phyloP scores from a whole-genome alignment of 1,140 invertebrate genomes.

The Heliconius himera region DNA sequence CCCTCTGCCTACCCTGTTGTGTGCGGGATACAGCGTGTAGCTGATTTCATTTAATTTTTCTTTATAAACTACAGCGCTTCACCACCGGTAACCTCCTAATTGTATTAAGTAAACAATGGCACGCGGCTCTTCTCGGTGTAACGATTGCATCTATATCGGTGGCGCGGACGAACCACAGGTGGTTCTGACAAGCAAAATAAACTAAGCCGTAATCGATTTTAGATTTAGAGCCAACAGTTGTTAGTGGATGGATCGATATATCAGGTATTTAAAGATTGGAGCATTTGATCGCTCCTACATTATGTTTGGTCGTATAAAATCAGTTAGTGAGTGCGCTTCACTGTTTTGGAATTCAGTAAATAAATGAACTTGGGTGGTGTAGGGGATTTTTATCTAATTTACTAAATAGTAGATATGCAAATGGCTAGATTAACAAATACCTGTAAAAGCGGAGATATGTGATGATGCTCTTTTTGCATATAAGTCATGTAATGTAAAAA shows the following conservation, averaged over 20 bases:
- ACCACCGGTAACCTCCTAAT: slow-evolving; percentile 23
- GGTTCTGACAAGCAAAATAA: slow-evolving; percentile 72
- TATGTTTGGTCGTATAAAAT: not conserved
- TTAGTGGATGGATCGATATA: slow-evolving; percentile 55
- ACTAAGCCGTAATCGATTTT: slow-evolving; percentile 70
- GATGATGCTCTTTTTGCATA: no score
- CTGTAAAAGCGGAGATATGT: no score
- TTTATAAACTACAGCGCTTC: slow-evolving; percentile 4
- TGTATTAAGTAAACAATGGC: slow-evolving; percentile 41
- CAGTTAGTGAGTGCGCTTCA: not conserved
- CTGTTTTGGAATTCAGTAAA: not conserved
- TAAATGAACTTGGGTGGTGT: slow-evolving; percentile 4
- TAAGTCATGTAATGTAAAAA: no score
- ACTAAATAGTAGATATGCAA: not conserved
- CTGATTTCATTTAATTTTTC: no score
- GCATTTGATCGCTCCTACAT: slow-evolving; percentile 7
- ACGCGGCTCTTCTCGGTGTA: slow-evolving; percentile 44
- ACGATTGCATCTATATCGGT: slow-evolving; percentile 71
- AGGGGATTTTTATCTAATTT: not conserved
- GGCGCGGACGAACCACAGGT: slow-evolving; percentile 63
- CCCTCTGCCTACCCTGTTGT: no score
- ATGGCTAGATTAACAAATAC: no score
- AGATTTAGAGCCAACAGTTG: slow-evolving; percentile 64
- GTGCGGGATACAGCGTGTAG: no score
- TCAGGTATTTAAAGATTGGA: slow-evolving; percentile 44